phyloP scores from a whole-genome alignment of 2,888 invertebrate species.

The Pachymerium ferrugineum region DNA sequence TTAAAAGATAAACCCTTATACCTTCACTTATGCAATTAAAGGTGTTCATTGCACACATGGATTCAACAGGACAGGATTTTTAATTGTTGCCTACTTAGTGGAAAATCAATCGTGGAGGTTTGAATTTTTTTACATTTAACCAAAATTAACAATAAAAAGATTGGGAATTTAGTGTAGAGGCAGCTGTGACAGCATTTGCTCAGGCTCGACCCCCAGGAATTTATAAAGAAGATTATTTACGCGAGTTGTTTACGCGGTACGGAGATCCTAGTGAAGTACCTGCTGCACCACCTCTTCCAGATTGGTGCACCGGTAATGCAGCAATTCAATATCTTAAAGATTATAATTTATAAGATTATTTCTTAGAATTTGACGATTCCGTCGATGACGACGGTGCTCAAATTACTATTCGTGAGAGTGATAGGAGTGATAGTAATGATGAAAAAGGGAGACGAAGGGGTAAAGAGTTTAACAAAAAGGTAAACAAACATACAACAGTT shows the following conservation, averaged over 20 bases:
- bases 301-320: slow-evolving; percentile 83
- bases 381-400: slow-evolving; percentile 46
- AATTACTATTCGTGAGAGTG: too few relatives aligned
- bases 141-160: neutral
- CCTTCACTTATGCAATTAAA: slow-evolving; percentile 47
- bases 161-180: slow-evolving; percentile 61
- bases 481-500: neutral
- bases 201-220: slow-evolving; percentile 83
- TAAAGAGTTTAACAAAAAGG: slow-evolving; percentile 53
- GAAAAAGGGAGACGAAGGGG: slow-evolving; percentile 46
- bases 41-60: slow-evolving; percentile 96
- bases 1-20: slow-evolving; percentile 20
- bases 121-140: neutral
- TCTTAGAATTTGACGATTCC: slow-evolving; percentile 32
- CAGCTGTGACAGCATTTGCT: slow-evolving; percentile 72
- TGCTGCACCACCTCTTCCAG: slow-evolving; percentile 70
- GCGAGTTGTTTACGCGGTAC: slow-evolving; percentile 75
- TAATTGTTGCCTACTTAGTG: slow-evolving; percentile 85
- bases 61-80: slow-evolving; percentile 95
- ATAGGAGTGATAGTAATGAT: too few relatives aligned
- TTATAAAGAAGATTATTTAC: slow-evolving; percentile 92
- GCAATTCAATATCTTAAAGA: neutral
- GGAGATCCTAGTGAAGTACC: slow-evolving; percentile 64
- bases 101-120: slow-evolving; percentile 68
- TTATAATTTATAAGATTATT: neutral